phyloP scores from a whole-genome alignment of 2,888 invertebrate species.

The Amiota minor region DNA sequence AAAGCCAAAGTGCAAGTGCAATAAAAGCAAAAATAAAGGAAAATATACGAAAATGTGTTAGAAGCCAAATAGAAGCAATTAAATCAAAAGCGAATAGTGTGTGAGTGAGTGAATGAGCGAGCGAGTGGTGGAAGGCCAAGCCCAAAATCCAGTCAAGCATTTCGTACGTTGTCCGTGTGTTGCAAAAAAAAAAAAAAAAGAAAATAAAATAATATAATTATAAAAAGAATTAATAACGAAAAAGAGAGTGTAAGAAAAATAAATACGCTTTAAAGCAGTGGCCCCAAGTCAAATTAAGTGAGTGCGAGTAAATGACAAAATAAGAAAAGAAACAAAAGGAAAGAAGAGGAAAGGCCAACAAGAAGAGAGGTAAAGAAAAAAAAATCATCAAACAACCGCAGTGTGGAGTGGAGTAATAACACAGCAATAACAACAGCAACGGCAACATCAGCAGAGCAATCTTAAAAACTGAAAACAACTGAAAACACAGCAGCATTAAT shows the following conservation, averaged over 20 bases:
- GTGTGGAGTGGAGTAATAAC: slow-evolving; percentile 32
- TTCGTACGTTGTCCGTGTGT: slow-evolving; percentile 39
- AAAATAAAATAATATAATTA: slow-evolving; percentile 39
- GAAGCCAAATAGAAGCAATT: slow-evolving; percentile 49
- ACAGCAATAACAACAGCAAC: slow-evolving; percentile 38
- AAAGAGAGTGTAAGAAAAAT: slow-evolving; percentile 8
- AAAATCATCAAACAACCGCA: neutral
- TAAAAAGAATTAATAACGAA: slow-evolving; percentile 22
- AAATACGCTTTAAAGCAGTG: neutral
- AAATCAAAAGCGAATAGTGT: slow-evolving; percentile 35
- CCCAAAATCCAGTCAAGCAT: slow-evolving; percentile 69
- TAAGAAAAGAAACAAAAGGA: slow-evolving; percentile 33
- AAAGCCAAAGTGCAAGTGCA: slow-evolving; percentile 27
- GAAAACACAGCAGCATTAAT: slow-evolving; percentile 49
- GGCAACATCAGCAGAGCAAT: slow-evolving; percentile 26
- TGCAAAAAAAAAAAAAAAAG: slow-evolving; percentile 54
- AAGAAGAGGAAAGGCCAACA: slow-evolving; percentile 45
- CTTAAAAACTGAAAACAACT: slow-evolving; percentile 35
- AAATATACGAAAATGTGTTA: slow-evolving; percentile 61
- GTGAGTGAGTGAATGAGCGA: slow-evolving; percentile 39
- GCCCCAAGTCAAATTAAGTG: neutral
- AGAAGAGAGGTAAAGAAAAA: slow-evolving; percentile 35
- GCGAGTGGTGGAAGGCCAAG: slow-evolving; percentile 63
- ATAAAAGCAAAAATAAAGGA: slow-evolving; percentile 33
- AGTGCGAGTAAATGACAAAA: neutral